phyloP scores from a whole-genome alignment of 2,113 vertebrate genomes.

The Ranitomeya variabilis region DNA sequence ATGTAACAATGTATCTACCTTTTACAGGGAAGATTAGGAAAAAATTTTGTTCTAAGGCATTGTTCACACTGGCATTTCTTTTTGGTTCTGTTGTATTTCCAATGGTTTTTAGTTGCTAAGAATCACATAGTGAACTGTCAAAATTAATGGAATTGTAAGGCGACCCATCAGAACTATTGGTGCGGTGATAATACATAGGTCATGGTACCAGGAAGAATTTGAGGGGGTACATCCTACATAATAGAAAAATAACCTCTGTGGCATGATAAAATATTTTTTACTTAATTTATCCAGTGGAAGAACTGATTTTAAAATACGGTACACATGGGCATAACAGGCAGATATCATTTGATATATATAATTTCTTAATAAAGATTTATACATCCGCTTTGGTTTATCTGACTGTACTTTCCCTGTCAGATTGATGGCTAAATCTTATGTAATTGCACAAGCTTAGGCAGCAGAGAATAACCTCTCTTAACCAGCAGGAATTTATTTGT shows the following conservation, averaged over 20 bases:
- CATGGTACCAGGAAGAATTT: neutral
- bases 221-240: neutral
- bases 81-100: no score
- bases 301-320: neutral
- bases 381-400: neutral
- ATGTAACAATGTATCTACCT: no score
- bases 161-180: no score
- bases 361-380: neutral
- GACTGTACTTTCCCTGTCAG: neutral
- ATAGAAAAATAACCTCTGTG: neutral
- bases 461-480: conserved; percentile 15
- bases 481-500: conserved; percentile 18
- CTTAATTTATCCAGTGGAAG: neutral
- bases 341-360: neutral
- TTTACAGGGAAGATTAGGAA: no score
- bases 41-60: no score
- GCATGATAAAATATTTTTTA: neutral
- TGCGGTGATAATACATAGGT: no score
- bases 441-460: neutral
- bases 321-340: neutral
- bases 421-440: conserved; percentile 12
- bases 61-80: no score
- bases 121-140: no score
- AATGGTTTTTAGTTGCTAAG: no score
- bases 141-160: no score